phyloP scores from a whole-genome alignment of 37 sponge, comb jelly and placozoan genomes.

The Haliclona indistincta region DNA sequence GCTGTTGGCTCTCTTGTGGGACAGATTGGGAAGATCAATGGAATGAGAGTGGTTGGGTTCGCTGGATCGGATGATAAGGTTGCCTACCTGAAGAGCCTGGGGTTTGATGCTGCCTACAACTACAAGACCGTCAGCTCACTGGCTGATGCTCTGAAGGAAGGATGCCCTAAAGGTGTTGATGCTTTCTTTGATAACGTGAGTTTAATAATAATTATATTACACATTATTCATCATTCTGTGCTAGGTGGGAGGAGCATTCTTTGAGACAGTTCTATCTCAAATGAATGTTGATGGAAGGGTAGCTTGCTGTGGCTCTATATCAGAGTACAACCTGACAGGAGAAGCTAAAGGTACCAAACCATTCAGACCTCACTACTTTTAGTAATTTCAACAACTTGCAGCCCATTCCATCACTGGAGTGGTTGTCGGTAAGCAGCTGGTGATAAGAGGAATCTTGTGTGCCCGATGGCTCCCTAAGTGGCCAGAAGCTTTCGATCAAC shows the following conservation, averaged over 20 bases:
- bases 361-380: too few species aligned
- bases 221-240: not conserved
- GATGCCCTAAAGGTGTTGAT: constrained; percentile 88
- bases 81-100: constrained; percentile 51
- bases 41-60: constrained; percentile 83
- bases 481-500: constrained; percentile 57
- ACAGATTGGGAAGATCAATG: constrained; percentile 87
- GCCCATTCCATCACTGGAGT: not conserved
- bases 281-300: constrained; percentile 84
- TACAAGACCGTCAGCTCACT: constrained; percentile 82
- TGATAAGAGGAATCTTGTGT: constrained; percentile 69
- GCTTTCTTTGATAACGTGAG: constrained; percentile 92
- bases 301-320: constrained; percentile 76
- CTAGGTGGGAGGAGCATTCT: constrained; percentile 89
- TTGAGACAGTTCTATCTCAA: constrained; percentile 54
- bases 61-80: constrained; percentile 87
- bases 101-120: constrained; percentile 92
- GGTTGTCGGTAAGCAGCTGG: constrained; percentile 65
- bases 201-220: not conserved
- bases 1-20: constrained; percentile 90
- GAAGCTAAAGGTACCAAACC: constrained; percentile 22
- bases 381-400: too few species aligned
- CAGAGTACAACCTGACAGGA: constrained; percentile 67
- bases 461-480: constrained; percentile 37
- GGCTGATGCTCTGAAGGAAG: constrained; percentile 59